Base-by-base conservation (phyloP, 2,797 vertebrate genomes). In the Amblyopsis hoosieri region DNA sequence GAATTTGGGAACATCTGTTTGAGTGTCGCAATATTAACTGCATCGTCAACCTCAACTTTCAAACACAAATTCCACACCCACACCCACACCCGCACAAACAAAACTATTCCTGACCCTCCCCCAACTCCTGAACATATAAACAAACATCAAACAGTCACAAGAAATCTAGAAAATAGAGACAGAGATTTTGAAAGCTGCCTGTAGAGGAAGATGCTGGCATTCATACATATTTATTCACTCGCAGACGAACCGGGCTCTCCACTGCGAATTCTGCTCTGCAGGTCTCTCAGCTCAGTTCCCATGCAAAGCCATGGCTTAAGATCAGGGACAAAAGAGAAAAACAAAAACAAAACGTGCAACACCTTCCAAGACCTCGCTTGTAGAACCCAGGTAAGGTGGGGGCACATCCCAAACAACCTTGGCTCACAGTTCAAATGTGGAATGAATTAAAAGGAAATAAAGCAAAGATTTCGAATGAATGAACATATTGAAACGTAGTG, bases 251-350 rank as follows among this genome's bases (percentile, higher is more conserved):
- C 12, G 64, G 64, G 61, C 74, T 79, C 72, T 65, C 69, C 62
- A 57, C 64, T 64, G 13, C 62, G 12, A 51, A 50, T 71, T 74
- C 82, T 66, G 74, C 84, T 85, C 84, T 74, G 82, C 76, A 84
- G 85, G 86, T 81, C 74, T 83, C 74, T 71, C 73, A 80, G 62
- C 80, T 79, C 80, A 86, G 81, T 89, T 90, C 81, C 89, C 89
- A 91, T 91, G 91, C 91, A 92, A 89, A 92, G 87, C 89, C 89
- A 89, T 84, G 89, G 87, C 87, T 88, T 85, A 29, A 70, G 83
- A 78, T 87, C 74, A 69, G 84, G 76, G 66, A 78, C n/a, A 6
- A 57, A 67, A 75, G 70, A 76, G 72, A 83, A 46, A 33, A 2
- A 13, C 29, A 13, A 47, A n/a, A 49, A 23, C 11, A 48, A 85